Conservation (phyloP, 1,140 invertebrate species). For the Stegodyphus dumicola region DNA sequence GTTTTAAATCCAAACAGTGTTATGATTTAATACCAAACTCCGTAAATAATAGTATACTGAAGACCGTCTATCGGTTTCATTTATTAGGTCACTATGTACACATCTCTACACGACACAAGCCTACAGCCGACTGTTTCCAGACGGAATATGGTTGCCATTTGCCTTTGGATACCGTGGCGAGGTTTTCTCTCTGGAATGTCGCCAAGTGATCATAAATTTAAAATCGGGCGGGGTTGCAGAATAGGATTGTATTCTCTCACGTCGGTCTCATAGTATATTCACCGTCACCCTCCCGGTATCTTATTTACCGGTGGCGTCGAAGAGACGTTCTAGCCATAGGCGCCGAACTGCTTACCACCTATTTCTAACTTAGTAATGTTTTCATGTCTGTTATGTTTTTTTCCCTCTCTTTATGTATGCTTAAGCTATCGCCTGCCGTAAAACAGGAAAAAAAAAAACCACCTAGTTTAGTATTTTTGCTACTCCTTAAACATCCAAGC, state of each 20-base stretch:
- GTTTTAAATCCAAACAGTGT: slow-evolving; percentile 13
- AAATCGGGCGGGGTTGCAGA: slow-evolving; percentile 40
- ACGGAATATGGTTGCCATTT: slow-evolving; percentile 27
- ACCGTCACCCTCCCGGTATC: background rate
- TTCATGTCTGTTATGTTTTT: too few relatives aligned
- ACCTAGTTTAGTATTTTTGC: too few relatives aligned
- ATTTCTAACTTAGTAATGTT: too few relatives aligned
- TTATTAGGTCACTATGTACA: slow-evolving; percentile 19
- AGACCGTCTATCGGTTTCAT: slow-evolving; percentile 21
- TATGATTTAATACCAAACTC: background rate
- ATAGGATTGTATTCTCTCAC: slow-evolving; percentile 23
- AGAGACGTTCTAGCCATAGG: slow-evolving; percentile 10
- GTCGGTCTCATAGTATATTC: slow-evolving; percentile 18
- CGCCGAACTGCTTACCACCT: slow-evolving; percentile 1
- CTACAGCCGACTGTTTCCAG: slow-evolving; percentile 37
- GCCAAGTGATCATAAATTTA: slow-evolving; percentile 58
- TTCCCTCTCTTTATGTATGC: too few relatives aligned
- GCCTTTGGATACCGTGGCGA: slow-evolving; percentile 11
- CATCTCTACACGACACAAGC: slow-evolving; percentile 27
- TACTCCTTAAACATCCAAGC: too few relatives aligned
- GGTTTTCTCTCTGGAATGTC: slow-evolving; percentile 32
- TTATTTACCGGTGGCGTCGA: slow-evolving; percentile 15
- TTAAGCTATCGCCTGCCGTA: too few relatives aligned
- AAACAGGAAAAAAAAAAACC: too few relatives aligned
- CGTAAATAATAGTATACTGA: slow-evolving; percentile 19